Conservation (phyloP, 23 tunicate genomes). For the Aplidium turbinatum region DNA sequence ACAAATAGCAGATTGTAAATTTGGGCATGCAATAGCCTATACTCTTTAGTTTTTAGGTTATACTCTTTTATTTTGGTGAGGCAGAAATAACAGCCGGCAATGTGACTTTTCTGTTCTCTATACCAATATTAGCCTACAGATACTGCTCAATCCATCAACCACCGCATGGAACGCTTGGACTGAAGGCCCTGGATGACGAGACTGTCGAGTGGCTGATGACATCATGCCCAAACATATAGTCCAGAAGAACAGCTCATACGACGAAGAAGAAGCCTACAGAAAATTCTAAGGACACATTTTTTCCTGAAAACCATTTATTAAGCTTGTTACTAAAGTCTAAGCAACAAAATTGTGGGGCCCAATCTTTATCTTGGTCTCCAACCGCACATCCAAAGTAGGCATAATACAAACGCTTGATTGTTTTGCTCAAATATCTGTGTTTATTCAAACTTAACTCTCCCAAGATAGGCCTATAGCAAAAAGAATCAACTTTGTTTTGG, state of each 20-base stretch:
- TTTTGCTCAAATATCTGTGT: slow-evolving; percentile 18
- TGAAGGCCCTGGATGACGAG: too few species aligned
- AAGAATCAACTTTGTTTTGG: slow-evolving; percentile 25
- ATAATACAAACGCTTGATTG: slow-evolving; percentile 35
- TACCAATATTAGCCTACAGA: background rate
- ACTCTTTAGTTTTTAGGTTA: background rate
- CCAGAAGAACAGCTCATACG: too few species aligned
- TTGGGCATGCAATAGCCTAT: background rate
- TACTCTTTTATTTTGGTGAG: background rate
- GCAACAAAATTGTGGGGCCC: slow-evolving; percentile 42
- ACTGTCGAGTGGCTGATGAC: too few species aligned
- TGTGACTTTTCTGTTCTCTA: background rate
- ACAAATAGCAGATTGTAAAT: background rate
- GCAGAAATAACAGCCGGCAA: background rate
- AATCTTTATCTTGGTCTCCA: slow-evolving; percentile 44
- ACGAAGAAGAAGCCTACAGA: too few species aligned
- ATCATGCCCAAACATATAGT: too few species aligned
- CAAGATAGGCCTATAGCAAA: slow-evolving; percentile 42
- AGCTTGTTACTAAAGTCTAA: slow-evolving; percentile 27
- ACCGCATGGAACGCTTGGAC: too few species aligned
- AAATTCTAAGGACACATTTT: slow-evolving; percentile 1
- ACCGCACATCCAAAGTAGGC: slow-evolving; percentile 43
- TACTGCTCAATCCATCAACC: too few species aligned
- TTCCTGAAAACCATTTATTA: slow-evolving; percentile 34
- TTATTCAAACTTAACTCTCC: slow-evolving; percentile 21